These are phyloP conservation scores for Pteromalus puparum DNA, from an alignment of 1,140 invertebrate species.

Conservation along the genomic window DNA sequence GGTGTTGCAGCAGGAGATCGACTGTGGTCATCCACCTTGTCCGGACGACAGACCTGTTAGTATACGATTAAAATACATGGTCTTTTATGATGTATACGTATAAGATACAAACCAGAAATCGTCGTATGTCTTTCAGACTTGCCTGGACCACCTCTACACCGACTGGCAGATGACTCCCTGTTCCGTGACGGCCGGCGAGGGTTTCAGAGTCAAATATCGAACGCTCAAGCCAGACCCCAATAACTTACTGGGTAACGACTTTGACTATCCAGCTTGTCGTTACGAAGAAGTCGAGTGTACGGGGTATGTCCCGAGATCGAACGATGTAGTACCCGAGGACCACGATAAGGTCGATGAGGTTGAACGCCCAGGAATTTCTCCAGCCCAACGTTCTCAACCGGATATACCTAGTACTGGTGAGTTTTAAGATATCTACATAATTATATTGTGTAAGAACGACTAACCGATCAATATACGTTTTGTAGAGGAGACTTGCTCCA, in stretches of 20 bases:
- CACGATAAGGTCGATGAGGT: no score
- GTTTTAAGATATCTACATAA: no score
- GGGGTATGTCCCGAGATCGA: neutral
- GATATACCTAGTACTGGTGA: no score
- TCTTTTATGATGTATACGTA: neutral
- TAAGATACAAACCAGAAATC: neutral
- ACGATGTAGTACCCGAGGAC: neutral
- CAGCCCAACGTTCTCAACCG: no score
- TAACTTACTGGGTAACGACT: neutral
- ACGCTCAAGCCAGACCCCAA: neutral
- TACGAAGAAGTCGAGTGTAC: neutral
- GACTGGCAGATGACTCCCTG: slow-evolving; percentile 25
- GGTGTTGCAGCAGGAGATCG: slow-evolving; percentile 59
- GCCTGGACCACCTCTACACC: slow-evolving; percentile 16
- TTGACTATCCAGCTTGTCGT: neutral
- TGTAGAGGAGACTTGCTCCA: neutral
- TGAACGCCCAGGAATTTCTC: no score
- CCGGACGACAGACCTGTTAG: slow-evolving; percentile 56
- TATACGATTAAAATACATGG: neutral
- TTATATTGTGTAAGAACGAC: no score
- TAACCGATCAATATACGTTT: no score
- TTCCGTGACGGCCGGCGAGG: neutral
- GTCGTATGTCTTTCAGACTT: slow-evolving; percentile 18
- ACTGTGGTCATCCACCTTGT: slow-evolving; percentile 65
- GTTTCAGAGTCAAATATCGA: slow-evolving; percentile 18